phyloP scores from a whole-genome alignment of 2,888 invertebrate species.

The Autographa pulchrina region DNA sequence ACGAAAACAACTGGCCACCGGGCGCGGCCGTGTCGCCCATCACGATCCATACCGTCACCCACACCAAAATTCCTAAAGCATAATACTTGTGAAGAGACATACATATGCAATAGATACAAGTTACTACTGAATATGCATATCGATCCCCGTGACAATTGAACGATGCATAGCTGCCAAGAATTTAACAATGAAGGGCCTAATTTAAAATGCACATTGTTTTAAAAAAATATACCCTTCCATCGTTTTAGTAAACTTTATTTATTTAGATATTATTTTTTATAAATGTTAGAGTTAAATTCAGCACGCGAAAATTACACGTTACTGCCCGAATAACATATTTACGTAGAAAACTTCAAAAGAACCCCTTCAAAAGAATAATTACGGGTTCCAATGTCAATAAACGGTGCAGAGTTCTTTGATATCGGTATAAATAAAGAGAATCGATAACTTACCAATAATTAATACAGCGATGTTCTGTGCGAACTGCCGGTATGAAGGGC shows the following conservation, averaged over 20 bases:
- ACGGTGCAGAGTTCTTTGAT: neutral
- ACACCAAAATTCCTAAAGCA: slow-evolving; percentile 90
- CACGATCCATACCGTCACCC: slow-evolving; percentile 94
- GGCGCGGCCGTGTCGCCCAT: slow-evolving; percentile 94
- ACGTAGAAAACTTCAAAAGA: neutral
- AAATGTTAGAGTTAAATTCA: too few relatives aligned
- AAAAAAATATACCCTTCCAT: neutral
- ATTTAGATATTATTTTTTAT: too few relatives aligned
- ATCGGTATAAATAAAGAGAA: slow-evolving; percentile 11
- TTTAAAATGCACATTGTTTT: neutral
- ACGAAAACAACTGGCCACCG: slow-evolving; percentile 94
- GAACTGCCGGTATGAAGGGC: slow-evolving; percentile 95
- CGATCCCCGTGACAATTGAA: neutral
- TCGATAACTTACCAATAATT: slow-evolving; percentile 90
- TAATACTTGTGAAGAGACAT: slow-evolving; percentile 2
- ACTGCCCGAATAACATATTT: neutral
- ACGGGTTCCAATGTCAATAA: neutral
- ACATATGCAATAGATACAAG: neutral
- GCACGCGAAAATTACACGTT: too few relatives aligned
- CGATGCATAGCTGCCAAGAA: neutral
- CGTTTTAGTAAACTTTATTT: neutral
- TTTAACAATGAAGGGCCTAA: slow-evolving; percentile 1
- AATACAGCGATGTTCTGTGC: slow-evolving; percentile 93
- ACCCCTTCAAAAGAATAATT: neutral
- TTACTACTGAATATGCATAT: neutral